Evolutionary conservation across 2,797 vertebrate genomes (phyloP), one percentile per base, ranked within the genome.

Genomic region (Cyprinella venusta): DNA sequence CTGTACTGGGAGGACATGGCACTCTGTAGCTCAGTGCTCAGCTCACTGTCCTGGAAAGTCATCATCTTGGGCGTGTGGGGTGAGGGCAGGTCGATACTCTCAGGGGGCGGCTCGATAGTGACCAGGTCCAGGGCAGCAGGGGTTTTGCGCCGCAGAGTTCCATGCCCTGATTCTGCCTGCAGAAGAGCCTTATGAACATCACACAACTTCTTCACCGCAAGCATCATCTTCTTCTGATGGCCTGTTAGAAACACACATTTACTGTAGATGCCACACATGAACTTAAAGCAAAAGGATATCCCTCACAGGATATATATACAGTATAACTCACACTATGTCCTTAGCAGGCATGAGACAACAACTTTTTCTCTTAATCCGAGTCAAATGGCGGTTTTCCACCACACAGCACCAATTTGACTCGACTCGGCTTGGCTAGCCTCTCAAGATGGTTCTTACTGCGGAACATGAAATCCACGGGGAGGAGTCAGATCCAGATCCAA

Each of bases 171-270:
- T 4, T 94, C 93, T 0, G 90, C 87, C 85, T 92, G 93, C 19
- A 91, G 83, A 9, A 88, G 26, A 0, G 90, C 95, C 85, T 95
- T 93, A 76, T 96, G 95, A 61, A 99, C 93, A 87, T 99, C 95
- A 45, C 92, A 94, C 85, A 99, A 92, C 89, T 96, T 96, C 92
- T 94, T 97, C 84, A 99, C 97, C 0, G 97, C 97, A 88, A 99
- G 82, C 96, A 98, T 98, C 85, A 99, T 93, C 94, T 99, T 99
- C 94, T 99, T 99, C 92, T 99, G 98, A 88, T 99, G 97, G 15
- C 97, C 98, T 99, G 91, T 2, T 19, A 65, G 16, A 45, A 48
- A 26, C 21, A 74, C 3, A 16, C n/a, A n/a, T 40, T 69, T 21
- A 61, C 24, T 45, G 30, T 68, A 26, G 5, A 26, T 38, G 24